Evolutionary conservation across 2,797 vertebrate species (phyloP).

Genomic region (Coreius guichenoti): DNA sequence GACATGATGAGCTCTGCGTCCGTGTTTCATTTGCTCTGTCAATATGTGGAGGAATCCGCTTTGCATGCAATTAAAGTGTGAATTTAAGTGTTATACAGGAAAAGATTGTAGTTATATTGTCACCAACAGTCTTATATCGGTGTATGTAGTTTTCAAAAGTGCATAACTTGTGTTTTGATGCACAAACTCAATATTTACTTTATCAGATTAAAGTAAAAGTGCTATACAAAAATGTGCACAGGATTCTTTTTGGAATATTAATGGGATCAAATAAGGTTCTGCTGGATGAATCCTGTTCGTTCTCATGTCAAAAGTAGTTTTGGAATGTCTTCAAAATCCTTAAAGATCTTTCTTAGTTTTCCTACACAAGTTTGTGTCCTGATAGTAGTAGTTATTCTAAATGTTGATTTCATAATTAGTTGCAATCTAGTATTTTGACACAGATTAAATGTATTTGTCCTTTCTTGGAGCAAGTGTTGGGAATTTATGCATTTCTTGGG

Average conservation of each 20-base stretch:
- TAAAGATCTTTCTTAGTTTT: accelerated
- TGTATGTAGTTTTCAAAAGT: background rate
- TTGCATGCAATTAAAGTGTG: background rate
- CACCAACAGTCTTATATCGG: background rate
- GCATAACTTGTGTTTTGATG: background rate
- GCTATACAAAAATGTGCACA: background rate
- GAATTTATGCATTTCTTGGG: background rate
- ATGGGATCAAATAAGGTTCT: background rate
- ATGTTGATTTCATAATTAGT: background rate
- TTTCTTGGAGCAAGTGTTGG: background rate
- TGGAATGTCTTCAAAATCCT: background rate
- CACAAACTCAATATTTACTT: background rate
- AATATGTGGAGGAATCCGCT: background rate
- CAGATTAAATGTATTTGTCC: accelerated
- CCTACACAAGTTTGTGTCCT: background rate
- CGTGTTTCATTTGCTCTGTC: background rate
- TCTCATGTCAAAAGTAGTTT: too few relatives aligned
- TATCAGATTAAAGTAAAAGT: background rate
- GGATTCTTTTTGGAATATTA: background rate
- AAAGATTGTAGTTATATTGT: background rate
- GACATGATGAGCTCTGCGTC: background rate
- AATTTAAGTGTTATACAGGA: background rate
- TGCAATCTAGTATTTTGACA: background rate
- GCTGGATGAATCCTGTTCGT: background rate
- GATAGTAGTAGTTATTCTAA: background rate